Evolutionary conservation across 1,140 invertebrate genomes (phyloP), one percentile per base, ranked within the genome.

Genomic region (Hydropsyche tenuis): DNA sequence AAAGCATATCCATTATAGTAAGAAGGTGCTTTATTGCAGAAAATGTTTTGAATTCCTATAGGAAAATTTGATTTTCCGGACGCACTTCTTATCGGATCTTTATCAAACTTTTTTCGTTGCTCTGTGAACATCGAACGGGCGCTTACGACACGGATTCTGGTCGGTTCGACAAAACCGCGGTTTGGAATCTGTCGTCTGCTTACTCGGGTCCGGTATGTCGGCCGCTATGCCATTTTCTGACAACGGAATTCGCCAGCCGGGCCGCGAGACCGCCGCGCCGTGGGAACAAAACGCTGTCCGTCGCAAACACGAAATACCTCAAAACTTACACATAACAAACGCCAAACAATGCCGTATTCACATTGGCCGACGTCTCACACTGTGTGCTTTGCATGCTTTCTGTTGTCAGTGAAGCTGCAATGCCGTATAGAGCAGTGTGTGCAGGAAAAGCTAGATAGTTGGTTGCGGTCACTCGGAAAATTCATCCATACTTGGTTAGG

Each of bases 211-310:
- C 27, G 68, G 66, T 53, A 75, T 75, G 73, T 62, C 56, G 51
- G 48, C 62, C 60, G 73, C 46, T 53, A 66, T 75, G 73, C 69
- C 62, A 66, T 71, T 71, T 74, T 56, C 69, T 70, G 69, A 66
- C 68, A 70, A 70, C 45, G 69, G 73, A 75, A 75, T 75, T 75
- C 64, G 72, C 73, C 43, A 56, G 16, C 12, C 43, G 22, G 16
- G 23, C 45, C 25, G n/a, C 18, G 37, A 18, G 70, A 48, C 73
- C 73, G 45, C 73, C 60, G 25, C 69, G 60, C 62, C 73, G 73
- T 75, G 73, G 69, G 73, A 75, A 75, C 22, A 64, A 16, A 14
- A 16, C 66, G n/a, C 20, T 9, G 30, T 37, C 30, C 30, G 30
- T 37, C 30, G 30, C 30, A 4, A 37, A 37, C 30, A 37, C 30